Base-by-base conservation (phyloP, 2,888 invertebrate species). In the Coelopa pilipes region DNA sequence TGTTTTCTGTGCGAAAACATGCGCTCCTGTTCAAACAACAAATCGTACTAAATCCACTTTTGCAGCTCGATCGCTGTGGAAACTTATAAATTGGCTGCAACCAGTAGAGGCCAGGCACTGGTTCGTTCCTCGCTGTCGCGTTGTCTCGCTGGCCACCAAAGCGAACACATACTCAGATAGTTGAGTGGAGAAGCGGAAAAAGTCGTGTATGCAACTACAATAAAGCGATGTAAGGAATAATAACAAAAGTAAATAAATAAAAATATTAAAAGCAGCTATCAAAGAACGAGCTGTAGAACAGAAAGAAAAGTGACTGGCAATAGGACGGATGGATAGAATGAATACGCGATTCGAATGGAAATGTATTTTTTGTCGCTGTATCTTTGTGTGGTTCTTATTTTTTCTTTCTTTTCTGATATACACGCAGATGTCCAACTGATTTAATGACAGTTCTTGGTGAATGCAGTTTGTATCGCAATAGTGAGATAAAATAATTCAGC, bases 41-140 rank as follows among this genome's bases (percentile, higher is more conserved):
- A 70, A 60, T 70, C 70, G 70, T 70, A 59, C 70, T 70, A 60
- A 70, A 60, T 59, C 60, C 55, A 70, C 60, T n/a, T 47, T 55
- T 70, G 60, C 70, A 60, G 59, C 19, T 21, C 47, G 60, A 70
- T 15, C 21, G 60, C 17, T 15, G 49, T 60, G 60, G 46, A 59
- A 70, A 70, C 70, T 70, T 70, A 70, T 60, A 70, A 70, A 70
- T 70, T 49, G 21, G 60, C 70, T 70, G 59, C 69, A 69, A 60
- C 19, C 53, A 47, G 49, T 46, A n/a, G 21, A 60, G n/a, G 10
- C 0, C 66, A 49, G 50, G 66, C 49, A 45, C 46, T 59, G 59
- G 19, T 59, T 21, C 60, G 60, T 60, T 49, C 15, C n/a, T 60
- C 60, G 24, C 17, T 60, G 70, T 49, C 59, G 21, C 17, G 57